A percentile compares a stretch with the other conserved stretches of the same genome.
These are phyloP conservation scores for Tachypleus tridentatus DNA, from an alignment of 1,140 invertebrate species.

Conservation along the genomic window DNA sequence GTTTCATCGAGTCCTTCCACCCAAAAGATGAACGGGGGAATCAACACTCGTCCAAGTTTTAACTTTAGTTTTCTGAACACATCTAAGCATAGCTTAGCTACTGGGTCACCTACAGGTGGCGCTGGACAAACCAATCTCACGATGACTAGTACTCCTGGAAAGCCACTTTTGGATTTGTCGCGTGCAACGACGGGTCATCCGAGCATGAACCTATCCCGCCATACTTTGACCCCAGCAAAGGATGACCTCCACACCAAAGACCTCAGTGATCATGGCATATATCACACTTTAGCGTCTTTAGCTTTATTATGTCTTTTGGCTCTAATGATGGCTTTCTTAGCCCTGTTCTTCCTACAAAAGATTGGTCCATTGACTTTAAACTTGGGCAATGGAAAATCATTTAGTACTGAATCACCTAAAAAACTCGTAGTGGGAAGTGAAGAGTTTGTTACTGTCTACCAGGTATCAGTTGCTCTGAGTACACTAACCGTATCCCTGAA, in stretches of 20 bases:
- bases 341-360: constrained; percentile 69
- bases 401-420: not conserved
- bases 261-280: constrained; percentile 11
- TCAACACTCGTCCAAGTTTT: constrained; percentile 28
- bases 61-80: constrained; percentile 53
- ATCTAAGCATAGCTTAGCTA: constrained; percentile 59
- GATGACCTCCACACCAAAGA: no score
- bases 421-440: constrained; percentile 47
- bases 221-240: no score
- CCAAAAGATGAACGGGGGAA: constrained; percentile 18
- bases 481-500: constrained; percentile 75
- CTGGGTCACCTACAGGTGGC: constrained; percentile 25
- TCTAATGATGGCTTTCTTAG: constrained; percentile 62
- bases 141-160: constrained; percentile 14
- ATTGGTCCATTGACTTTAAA: constrained; percentile 40
- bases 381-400: not conserved
- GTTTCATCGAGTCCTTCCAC: constrained; percentile 13
- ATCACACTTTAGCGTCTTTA: constrained; percentile 63
- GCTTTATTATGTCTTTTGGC: constrained; percentile 74
- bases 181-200: not conserved
- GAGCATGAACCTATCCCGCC: no score
- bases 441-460: constrained; percentile 74
- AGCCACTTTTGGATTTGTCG: constrained; percentile 16
- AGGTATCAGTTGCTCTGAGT: constrained; percentile 75
- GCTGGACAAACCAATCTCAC: constrained; percentile 13